Percentiles rank a stretch among this genome's conserved stretches.
Evolutionary conservation across 2,113 vertebrate species (phyloP).

Genomic region (Amia ocellicauda): DNA sequence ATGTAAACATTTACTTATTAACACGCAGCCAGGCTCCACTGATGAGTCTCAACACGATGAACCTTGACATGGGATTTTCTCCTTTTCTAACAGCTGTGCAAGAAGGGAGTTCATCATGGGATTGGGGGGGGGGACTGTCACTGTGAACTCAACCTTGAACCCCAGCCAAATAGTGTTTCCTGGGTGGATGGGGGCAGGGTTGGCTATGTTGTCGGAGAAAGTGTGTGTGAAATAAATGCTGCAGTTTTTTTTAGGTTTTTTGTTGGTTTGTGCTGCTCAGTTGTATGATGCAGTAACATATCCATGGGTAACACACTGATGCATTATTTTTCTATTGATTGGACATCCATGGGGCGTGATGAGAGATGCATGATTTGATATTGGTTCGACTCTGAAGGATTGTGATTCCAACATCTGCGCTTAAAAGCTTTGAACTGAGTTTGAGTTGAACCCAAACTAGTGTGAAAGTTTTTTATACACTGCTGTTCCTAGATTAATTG

Average conservation of each 20-base stretch:
- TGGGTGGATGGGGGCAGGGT: too few relatives aligned
- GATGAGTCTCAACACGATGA: constrained; percentile 39
- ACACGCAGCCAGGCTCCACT: constrained; percentile 37
- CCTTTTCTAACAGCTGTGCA: constrained; percentile 12
- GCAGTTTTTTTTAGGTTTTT: too few relatives aligned
- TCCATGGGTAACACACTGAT: too few relatives aligned
- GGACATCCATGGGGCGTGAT: too few relatives aligned
- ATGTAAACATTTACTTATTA: constrained; percentile 61
- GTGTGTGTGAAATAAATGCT: not conserved
- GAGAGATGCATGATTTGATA: too few relatives aligned
- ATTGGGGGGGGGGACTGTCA: not conserved
- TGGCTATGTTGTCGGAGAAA: not conserved
- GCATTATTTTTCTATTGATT: too few relatives aligned
- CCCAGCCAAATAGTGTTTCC: constrained; percentile 7
- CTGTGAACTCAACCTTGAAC: constrained; percentile 1
- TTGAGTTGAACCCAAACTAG: not conserved
- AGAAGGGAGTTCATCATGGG: not conserved
- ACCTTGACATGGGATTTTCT: constrained; percentile 28
- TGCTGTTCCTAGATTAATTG: not conserved
- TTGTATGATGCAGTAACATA: too few relatives aligned
- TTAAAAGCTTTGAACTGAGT: not conserved
- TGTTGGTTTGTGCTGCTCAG: too few relatives aligned
- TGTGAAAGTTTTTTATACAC: not conserved
- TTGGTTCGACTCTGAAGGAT: too few relatives aligned
- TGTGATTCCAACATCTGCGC: too few relatives aligned